Evolutionary conservation across 2,113 vertebrate genomes (phyloP).

Genomic region (Gopherus evgoodei): DNA sequence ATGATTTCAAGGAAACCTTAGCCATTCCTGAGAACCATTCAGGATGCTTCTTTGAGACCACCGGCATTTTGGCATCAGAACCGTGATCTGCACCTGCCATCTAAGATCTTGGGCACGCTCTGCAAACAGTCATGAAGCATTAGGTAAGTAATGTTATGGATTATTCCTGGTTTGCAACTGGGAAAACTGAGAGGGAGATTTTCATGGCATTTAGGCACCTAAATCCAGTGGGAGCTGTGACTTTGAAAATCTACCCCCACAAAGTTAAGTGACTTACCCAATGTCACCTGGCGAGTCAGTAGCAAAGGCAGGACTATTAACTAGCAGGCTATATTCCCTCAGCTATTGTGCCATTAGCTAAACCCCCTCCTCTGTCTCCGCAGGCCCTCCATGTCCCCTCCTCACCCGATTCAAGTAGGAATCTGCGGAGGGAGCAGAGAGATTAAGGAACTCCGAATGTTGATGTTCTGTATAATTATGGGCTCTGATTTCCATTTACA

Average conservation of each 20-base stretch:
- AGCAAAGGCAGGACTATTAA: background rate
- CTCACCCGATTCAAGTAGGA: background rate
- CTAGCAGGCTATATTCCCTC: background rate
- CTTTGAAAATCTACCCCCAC: background rate
- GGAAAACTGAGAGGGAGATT: background rate
- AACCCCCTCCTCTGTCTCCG: no score
- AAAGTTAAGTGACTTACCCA: background rate
- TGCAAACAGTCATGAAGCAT: background rate
- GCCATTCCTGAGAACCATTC: background rate
- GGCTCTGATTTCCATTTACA: background rate
- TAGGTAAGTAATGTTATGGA: background rate
- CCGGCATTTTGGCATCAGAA: background rate
- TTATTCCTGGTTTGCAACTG: background rate
- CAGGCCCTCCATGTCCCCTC: background rate
- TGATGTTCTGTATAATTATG: background rate
- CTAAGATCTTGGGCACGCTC: background rate
- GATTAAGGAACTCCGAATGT: background rate
- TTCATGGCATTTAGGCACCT: background rate
- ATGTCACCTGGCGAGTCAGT: background rate
- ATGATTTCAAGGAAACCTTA: fast-evolving
- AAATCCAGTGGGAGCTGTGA: background rate
- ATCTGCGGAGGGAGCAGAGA: background rate
- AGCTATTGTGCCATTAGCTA: background rate
- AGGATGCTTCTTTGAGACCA: background rate
- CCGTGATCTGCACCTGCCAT: background rate